These are phyloP conservation scores for Cordilura impudica DNA, from an alignment of 2,888 invertebrate genomes.

Conservation along the genomic window DNA sequence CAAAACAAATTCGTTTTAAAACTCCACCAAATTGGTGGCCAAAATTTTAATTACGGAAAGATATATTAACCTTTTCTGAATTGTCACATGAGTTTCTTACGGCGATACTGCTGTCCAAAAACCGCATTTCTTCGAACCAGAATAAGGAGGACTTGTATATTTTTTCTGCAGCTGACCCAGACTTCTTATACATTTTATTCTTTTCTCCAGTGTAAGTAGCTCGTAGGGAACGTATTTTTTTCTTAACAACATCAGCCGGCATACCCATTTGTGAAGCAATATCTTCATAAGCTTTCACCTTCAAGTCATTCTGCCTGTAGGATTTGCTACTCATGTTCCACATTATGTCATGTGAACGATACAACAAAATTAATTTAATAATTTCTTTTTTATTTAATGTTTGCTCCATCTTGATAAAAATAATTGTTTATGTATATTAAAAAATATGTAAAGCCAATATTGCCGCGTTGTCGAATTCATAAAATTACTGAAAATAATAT, in stretches of 20 bases:
- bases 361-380: neutral
- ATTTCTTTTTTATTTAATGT: neutral
- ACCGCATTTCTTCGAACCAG: constrained; percentile 15
- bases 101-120: constrained; percentile 11
- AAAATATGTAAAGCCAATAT: too few relatives aligned
- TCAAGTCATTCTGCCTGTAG: constrained; percentile 4
- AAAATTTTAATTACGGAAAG: neutral
- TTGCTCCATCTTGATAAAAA: too few relatives aligned
- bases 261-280: constrained; percentile 5
- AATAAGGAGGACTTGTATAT: constrained; percentile 21
- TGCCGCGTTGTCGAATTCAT: too few relatives aligned
- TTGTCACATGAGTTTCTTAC: neutral
- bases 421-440: too few relatives aligned
- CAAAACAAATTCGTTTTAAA: neutral
- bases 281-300: constrained; percentile 16
- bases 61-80: neutral
- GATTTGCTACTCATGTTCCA: neutral
- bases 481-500: too few relatives aligned
- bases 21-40: neutral
- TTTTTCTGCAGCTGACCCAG: constrained; percentile 3
- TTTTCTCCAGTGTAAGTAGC: constrained; percentile 16
- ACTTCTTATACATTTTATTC: constrained; percentile 20
- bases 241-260: neutral
- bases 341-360: neutral
- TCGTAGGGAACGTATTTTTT: constrained; percentile 31